Conservation (phyloP, 2,797 vertebrate species). For the Acanthurus lineatus region DNA sequence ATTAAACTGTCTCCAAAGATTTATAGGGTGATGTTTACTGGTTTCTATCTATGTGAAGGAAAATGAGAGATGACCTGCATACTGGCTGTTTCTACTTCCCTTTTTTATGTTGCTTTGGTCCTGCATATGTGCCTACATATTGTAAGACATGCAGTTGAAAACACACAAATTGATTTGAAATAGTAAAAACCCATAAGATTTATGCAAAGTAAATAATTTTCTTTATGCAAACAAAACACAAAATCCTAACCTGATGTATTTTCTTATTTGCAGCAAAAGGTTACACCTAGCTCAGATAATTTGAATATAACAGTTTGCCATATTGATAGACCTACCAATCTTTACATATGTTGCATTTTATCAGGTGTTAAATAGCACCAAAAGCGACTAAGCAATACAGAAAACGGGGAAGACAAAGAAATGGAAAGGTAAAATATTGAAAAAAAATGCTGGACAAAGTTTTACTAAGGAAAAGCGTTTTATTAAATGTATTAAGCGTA, state of each 20-base stretch:
- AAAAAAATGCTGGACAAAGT: background rate
- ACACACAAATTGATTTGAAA: background rate
- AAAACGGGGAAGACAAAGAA: background rate
- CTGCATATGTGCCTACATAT: background rate
- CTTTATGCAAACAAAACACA: background rate
- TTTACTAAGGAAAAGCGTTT: constrained; percentile 10
- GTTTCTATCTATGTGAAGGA: background rate
- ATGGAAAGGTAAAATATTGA: background rate
- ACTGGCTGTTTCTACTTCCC: background rate
- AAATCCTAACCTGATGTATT: background rate
- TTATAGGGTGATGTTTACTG: background rate
- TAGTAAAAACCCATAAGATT: background rate
- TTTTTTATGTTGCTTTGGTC: background rate
- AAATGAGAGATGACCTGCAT: background rate
- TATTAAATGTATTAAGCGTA: constrained; percentile 38
- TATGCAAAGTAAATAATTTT: accelerated
- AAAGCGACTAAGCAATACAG: background rate
- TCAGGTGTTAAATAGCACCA: background rate
- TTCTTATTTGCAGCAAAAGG: background rate
- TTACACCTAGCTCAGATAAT: too few species aligned
- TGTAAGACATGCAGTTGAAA: background rate
- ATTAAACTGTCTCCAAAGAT: background rate
- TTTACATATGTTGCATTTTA: background rate
- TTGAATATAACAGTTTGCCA: background rate
- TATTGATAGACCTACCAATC: background rate